Evolutionary conservation across 1,140 invertebrate genomes (phyloP), one percentile per base, ranked within the genome.

Genomic region (Amphibalanus amphitrite): DNA sequence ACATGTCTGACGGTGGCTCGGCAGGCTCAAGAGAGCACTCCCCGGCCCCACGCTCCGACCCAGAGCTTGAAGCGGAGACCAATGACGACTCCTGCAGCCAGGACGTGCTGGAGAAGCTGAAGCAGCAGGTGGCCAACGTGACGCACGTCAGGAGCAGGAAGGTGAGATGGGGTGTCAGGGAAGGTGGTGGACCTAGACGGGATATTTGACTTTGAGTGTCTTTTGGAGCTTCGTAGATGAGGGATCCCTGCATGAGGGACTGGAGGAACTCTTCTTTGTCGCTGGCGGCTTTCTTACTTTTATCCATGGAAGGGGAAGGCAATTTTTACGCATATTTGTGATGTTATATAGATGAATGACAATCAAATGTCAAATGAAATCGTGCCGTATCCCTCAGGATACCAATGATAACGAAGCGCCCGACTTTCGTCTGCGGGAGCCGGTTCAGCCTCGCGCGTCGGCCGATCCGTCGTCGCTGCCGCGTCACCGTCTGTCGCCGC

Each of bases 61-160:
- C 17, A 1, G 47, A 59, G 47, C 47, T 20, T 3, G 47, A 59
- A 20, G 47, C 10, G 10, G 47, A 59, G 47, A 23, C 13, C 47
- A 59, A 59, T 20, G 47, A 59, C 10, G 47, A 59, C 47, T 28
- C 65, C n/a, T 67, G 10, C 28, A 26, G 28, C 26, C n/a, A 28
- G 65, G 65, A 67, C n/a, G 65, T 67, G n/a, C 65, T 67, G 28
- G 26, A 67, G 65, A 67, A 28, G 28, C 65, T 67, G 26, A 67
- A 67, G 28, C 65, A 67, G 65, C 65, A 67, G 28, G 65, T 67
- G 65, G 65, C 65, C 17, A 67, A 28, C 65, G 65, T 67, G 65
- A 28, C 28, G 65, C 28, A 20, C n/a, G 65, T 1, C 47, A 59
- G 47, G 20, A 59, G 47, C 47, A 13, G 47, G 47, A 59, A 59